Base-by-base conservation (phyloP, 2,797 vertebrate species). In the Centroberyx gerrardi region DNA sequence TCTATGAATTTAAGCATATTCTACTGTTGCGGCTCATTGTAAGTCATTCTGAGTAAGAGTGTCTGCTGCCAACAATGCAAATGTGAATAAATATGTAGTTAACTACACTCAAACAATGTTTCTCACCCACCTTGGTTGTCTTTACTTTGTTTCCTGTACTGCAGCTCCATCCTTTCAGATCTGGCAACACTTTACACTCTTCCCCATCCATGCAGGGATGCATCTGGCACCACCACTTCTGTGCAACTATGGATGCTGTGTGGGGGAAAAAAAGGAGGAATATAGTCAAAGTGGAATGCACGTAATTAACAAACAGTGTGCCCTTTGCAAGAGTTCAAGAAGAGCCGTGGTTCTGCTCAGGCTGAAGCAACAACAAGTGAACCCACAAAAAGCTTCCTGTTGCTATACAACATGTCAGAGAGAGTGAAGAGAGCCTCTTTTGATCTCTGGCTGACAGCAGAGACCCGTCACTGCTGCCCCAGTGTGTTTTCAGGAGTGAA, bases 221-320 rank as follows among this genome's bases (percentile, higher is more conserved):
- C 98, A 99, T 99, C 91, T 98, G 97, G 91, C 98, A 99, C 98
- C 98, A 99, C 98, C 98, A 99, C 90, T 97, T 98, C 96, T 99
- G 98, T 82, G 97, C 96, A 92, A 99, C 97, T 75, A 99, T 97
- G 90, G 97, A 97, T 60, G 98, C 98, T 99, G 94, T 13, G 69
- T 70, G 40, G 66, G 75, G 49, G 8, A 70, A 68, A 62, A 65
- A 15, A 62, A 38, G 1, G 29, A 38, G 12, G 9, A 42, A 42
- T 31, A 62, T 9, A 15, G 2, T 9, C 12, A 65, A 13, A 33
- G 14, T 42, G 8, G 14, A 70, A 27, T 38, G 46, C 49, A 77
- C 62, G 62, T 29, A 85, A 83, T 80, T 86, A 70, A 74, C 44
- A 68, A 9, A 74, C 44, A 68, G 8, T 66, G 63, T 27, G 70